These are phyloP conservation scores for Corydoras sp. DNA, from an alignment of 2,113 vertebrate genomes.

Conservation along the genomic window DNA sequence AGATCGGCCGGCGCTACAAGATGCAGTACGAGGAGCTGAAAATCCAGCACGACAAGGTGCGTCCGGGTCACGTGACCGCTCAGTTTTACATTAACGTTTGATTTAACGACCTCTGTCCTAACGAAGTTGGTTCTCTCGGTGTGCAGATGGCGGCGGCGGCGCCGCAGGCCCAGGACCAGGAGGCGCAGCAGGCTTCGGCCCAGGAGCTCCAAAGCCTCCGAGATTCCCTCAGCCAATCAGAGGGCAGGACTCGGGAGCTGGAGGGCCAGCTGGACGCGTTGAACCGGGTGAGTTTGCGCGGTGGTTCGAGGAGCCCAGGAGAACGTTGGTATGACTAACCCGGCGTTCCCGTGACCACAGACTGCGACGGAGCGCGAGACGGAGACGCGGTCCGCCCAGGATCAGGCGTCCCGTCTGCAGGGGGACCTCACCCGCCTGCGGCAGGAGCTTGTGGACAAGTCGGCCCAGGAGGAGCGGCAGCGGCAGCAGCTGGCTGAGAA, in stretches of 20 bases:
- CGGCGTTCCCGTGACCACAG: constrained; percentile 51
- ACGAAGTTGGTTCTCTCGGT: constrained; percentile 58
- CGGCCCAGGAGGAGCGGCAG: constrained; percentile 77
- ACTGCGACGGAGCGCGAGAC: constrained; percentile 77
- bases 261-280: constrained; percentile 80
- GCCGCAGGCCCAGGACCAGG: constrained; percentile 72
- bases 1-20: constrained; percentile 92
- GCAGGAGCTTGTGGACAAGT: constrained; percentile 86
- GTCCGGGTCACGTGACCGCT: not conserved
- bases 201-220: constrained; percentile 84
- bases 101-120: not conserved
- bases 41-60: constrained; percentile 83
- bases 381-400: constrained; percentile 76
- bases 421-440: constrained; percentile 75
- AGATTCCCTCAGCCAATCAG: constrained; percentile 77
- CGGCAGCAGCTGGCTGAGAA: constrained; percentile 87
- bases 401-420: constrained; percentile 76
- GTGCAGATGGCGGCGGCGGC: constrained; percentile 68
- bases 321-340: too few relatives aligned
- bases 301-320: too few relatives aligned
- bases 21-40: constrained; percentile 96
- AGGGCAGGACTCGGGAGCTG: constrained; percentile 72
- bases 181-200: constrained; percentile 75
- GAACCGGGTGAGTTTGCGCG: constrained; percentile 69
- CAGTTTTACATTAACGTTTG: not conserved